Conservation (phyloP, 2,113 vertebrate species). For the Poeciliopsis occidentalis region DNA sequence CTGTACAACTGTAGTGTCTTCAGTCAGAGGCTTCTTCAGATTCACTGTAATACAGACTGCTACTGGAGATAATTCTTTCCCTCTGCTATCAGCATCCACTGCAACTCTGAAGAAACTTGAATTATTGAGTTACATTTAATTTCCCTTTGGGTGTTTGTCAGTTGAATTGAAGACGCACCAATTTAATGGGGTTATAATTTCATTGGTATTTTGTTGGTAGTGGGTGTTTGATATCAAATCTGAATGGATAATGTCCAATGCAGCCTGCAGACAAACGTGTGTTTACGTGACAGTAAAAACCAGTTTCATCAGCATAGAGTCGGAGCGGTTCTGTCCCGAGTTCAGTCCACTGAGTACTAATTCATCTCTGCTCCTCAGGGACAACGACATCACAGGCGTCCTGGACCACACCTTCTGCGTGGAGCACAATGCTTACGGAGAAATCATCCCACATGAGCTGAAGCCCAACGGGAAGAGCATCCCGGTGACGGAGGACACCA, state of each 20-base stretch:
- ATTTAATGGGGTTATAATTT: too few species aligned
- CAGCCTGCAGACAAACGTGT: not conserved
- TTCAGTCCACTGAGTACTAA: not conserved
- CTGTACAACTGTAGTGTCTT: too few species aligned
- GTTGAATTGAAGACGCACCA: too few species aligned
- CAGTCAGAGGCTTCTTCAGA: too few species aligned
- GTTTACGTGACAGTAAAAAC: not conserved
- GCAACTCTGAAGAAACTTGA: too few species aligned
- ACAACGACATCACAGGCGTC: slow-evolving; percentile 97
- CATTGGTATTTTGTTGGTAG: not conserved
- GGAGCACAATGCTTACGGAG: slow-evolving; percentile 96
- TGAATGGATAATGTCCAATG: not conserved
- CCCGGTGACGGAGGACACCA: slow-evolving; percentile 94
- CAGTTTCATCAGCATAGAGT: not conserved
- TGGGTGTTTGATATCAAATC: not conserved
- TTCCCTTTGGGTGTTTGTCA: too few species aligned
- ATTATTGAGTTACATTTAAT: too few species aligned
- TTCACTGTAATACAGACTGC: too few species aligned
- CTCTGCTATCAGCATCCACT: too few species aligned
- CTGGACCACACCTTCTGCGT: slow-evolving; percentile 98
- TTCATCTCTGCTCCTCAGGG: slow-evolving; percentile 73
- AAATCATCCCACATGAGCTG: slow-evolving; percentile 98
- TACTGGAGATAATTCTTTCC: too few species aligned
- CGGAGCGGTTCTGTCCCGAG: not conserved
- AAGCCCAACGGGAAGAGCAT: slow-evolving; percentile 97